Percentiles rank a stretch among this genome's conserved stretches.
Conservation (phyloP, 2,113 vertebrate species). For the Oryzias javanicus region DNA sequence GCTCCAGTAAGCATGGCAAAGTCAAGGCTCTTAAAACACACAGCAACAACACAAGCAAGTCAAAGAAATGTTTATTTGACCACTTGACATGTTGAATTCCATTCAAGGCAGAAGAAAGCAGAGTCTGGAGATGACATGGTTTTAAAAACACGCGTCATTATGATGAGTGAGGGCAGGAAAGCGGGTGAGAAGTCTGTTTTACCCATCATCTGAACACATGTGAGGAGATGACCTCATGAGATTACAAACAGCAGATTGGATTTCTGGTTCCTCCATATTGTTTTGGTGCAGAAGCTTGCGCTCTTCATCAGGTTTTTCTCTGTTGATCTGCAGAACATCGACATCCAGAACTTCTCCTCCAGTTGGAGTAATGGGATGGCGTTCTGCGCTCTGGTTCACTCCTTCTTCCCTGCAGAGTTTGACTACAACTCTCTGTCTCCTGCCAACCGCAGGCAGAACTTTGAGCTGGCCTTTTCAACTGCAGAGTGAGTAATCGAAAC, state of each 20-base stretch:
- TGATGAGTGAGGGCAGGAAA: constrained; percentile 8
- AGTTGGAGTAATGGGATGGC: constrained; percentile 98
- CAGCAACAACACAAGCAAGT: constrained; percentile 20
- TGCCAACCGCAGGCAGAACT: constrained; percentile 88
- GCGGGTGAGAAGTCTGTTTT: constrained; percentile 32
- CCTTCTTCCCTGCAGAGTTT: constrained; percentile 94
- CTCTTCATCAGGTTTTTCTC: constrained; percentile 8
- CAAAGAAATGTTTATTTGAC: constrained; percentile 18
- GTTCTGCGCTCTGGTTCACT: constrained; percentile 95
- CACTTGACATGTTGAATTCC: constrained; percentile 44
- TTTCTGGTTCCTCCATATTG: constrained; percentile 12
- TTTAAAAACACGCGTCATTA: constrained; percentile 27
- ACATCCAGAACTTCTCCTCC: constrained; percentile 97
- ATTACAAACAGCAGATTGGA: constrained; percentile 20
- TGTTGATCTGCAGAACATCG: constrained; percentile 81
- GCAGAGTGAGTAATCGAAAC: constrained; percentile 84
- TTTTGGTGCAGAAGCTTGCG: not conserved
- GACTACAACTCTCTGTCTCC: constrained; percentile 87
- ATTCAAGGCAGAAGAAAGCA: constrained; percentile 40
- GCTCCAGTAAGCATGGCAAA: constrained; percentile 24
- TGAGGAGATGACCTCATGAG: constrained; percentile 21
- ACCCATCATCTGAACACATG: constrained; percentile 28
- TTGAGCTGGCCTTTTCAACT: constrained; percentile 89
- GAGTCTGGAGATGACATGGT: constrained; percentile 34
- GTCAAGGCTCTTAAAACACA: constrained; percentile 51